A percentile compares a stretch with the other conserved stretches of the same genome.
Evolutionary conservation across 2,888 invertebrate species (phyloP).

Genomic region (Sturmia bella): DNA sequence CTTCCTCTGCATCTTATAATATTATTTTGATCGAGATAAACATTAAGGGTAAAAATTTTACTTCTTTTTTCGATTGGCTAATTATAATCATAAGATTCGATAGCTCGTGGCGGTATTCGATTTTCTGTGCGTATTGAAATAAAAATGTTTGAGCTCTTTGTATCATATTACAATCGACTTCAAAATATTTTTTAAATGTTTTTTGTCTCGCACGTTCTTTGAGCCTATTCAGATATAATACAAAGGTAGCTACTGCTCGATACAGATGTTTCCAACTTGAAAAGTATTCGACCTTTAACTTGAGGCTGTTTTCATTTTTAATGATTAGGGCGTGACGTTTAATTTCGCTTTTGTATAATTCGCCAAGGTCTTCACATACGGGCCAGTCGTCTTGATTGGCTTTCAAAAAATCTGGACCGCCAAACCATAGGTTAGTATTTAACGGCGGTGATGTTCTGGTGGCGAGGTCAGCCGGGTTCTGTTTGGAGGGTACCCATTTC

Average conservation of each 20-base stretch:
- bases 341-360: constrained; percentile 10
- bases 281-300: not conserved
- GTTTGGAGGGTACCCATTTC: too few relatives aligned
- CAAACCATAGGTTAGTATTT: constrained; percentile 40
- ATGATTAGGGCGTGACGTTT: too few relatives aligned
- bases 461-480: too few relatives aligned
- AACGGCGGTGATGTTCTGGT: constrained; percentile 35
- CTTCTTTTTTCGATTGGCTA: not conserved
- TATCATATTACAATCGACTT: not conserved
- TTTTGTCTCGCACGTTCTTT: not conserved
- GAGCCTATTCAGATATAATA: not conserved
- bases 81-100: not conserved
- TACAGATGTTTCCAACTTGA: not conserved
- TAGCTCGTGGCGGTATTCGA: not conserved
- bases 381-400: constrained; percentile 47
- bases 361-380: constrained; percentile 47
- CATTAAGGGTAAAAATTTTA: not conserved
- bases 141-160: not conserved
- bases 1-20: too few relatives aligned
- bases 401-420: constrained; percentile 51
- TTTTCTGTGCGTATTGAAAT: not conserved
- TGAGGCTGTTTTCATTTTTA: not conserved
- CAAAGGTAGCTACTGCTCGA: not conserved
- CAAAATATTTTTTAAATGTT: not conserved
- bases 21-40: not conserved